These are phyloP conservation scores for Agonopterix heracliana DNA, from an alignment of 2,888 invertebrate genomes.

Conservation along the genomic window DNA sequence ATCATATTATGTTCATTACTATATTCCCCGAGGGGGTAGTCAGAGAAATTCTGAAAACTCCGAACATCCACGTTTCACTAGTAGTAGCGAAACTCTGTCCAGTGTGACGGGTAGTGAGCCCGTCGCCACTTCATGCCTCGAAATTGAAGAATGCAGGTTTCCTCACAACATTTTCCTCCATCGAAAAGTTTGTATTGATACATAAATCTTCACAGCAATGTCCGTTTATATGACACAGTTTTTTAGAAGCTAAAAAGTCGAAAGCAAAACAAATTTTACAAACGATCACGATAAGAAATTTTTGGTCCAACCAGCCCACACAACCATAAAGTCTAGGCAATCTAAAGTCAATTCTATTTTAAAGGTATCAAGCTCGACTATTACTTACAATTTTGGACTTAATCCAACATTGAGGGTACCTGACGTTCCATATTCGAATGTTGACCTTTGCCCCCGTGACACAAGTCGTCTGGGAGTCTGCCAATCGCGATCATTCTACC, in stretches of 20 bases:
- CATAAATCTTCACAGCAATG: neutral
- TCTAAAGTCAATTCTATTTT: neutral
- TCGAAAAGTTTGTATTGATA: neutral
- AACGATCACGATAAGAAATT: too few relatives aligned
- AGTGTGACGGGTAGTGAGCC: too few relatives aligned
- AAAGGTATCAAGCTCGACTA: neutral
- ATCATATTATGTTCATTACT: too few relatives aligned
- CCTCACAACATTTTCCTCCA: neutral
- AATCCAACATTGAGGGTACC: conserved; percentile 20
- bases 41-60: too few relatives aligned
- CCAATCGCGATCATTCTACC: conserved; percentile 28
- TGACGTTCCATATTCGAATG: conserved; percentile 18
- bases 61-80: too few relatives aligned
- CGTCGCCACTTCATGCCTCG: too few relatives aligned
- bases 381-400: conserved; percentile 22
- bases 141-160: too few relatives aligned
- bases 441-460: conserved; percentile 16
- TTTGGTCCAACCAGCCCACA: too few relatives aligned
- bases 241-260: neutral
- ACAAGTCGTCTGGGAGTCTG: conserved; percentile 17
- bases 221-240: neutral
- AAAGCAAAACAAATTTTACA: too few relatives aligned
- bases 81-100: too few relatives aligned
- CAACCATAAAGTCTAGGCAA: too few relatives aligned
- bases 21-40: too few relatives aligned